These are phyloP conservation scores for Sinocyclocheilus anshuiensis DNA, from an alignment of 2,113 vertebrate species.

Conservation along the genomic window DNA sequence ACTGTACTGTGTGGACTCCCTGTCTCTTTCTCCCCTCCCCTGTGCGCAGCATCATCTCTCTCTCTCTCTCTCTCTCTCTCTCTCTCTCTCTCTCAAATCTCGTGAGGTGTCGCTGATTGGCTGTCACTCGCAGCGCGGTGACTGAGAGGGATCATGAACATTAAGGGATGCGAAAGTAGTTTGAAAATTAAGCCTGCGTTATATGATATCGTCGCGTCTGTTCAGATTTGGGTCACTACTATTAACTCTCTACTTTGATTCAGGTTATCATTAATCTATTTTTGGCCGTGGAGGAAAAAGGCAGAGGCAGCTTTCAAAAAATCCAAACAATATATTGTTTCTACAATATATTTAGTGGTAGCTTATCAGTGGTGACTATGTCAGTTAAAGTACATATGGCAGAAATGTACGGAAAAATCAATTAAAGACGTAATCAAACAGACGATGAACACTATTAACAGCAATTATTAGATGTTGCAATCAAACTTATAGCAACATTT, in stretches of 20 bases:
- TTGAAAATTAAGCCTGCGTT: constrained; percentile 26
- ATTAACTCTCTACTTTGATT: constrained; percentile 20
- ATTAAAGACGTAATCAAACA: too few relatives aligned
- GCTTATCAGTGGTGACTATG: too few relatives aligned
- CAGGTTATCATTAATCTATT: background rate
- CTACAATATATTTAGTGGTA: too few relatives aligned
- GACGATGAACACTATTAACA: too few relatives aligned
- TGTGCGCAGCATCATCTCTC: constrained; percentile 42
- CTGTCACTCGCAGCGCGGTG: constrained; percentile 17
- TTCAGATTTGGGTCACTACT: constrained; percentile 18
- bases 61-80: constrained; percentile 28
- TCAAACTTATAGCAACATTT: too few relatives aligned
- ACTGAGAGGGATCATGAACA: constrained; percentile 37
- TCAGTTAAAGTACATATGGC: too few relatives aligned
- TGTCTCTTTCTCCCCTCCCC: constrained; percentile 30
- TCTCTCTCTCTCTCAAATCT: constrained; percentile 22
- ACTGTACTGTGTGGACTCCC: constrained; percentile 40
- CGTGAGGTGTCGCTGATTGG: constrained; percentile 51
- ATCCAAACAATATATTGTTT: too few relatives aligned
- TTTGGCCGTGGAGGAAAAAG: background rate
- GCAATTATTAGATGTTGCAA: too few relatives aligned
- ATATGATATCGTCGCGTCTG: constrained; percentile 5
- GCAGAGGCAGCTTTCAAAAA: background rate
- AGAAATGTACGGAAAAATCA: too few relatives aligned
- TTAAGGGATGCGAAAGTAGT: constrained; percentile 24